These are phyloP conservation scores for Lutjanus erythropterus DNA, from an alignment of 2,113 vertebrate genomes.

Conservation along the genomic window DNA sequence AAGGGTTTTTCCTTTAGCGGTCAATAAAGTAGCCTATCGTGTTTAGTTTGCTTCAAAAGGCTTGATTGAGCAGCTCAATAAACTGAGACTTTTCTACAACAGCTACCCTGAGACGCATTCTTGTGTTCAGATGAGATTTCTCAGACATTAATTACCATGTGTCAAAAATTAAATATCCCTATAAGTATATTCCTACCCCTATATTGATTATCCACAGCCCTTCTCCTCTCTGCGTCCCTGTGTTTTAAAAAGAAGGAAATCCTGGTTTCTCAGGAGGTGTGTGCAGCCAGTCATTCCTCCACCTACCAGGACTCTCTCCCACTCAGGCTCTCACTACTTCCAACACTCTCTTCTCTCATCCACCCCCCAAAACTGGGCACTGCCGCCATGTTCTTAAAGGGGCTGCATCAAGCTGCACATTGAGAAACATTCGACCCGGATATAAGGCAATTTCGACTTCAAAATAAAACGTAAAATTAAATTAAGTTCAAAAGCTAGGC, in stretches of 20 bases:
- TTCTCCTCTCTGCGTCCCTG: not conserved
- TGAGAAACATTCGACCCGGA: constrained; percentile 23
- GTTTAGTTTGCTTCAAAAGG: not conserved
- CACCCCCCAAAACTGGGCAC: constrained; percentile 25
- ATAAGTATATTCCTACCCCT: too few relatives aligned
- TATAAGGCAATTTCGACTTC: constrained; percentile 15
- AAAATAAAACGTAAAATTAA: constrained; percentile 56
- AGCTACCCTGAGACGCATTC: not conserved
- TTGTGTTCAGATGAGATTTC: not conserved
- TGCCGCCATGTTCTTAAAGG: constrained; percentile 71
- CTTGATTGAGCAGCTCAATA: not conserved
- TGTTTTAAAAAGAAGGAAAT: not conserved
- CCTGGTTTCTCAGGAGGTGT: constrained; percentile 20
- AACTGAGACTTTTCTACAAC: not conserved
- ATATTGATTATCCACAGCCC: constrained; percentile 2
- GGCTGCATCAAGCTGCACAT: constrained; percentile 6
- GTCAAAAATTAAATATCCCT: not conserved
- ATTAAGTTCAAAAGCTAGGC: not conserved
- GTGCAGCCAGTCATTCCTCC: constrained; percentile 23
- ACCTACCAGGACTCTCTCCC: not conserved
- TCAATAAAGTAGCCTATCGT: not conserved
- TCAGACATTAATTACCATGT: not conserved
- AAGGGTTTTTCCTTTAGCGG: not conserved
- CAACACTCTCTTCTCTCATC: constrained; percentile 17
- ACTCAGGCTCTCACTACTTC: not conserved